phyloP scores from a whole-genome alignment of 2,888 invertebrate species.

The Hirtodrosophila alboralis region DNA sequence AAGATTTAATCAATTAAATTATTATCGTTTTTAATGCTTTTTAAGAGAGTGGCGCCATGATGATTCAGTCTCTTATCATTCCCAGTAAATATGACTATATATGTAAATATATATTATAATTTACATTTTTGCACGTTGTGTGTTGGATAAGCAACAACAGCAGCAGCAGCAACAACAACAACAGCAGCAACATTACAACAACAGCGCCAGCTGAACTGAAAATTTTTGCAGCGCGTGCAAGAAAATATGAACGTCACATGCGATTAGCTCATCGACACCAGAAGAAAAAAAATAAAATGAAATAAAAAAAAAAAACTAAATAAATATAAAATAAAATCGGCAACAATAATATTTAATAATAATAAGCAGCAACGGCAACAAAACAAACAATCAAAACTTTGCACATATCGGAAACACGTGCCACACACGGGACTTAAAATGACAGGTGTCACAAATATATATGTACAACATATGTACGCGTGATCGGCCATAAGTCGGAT shows the following conservation, averaged over 20 bases:
- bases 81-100: slow-evolving; percentile 1
- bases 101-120: slow-evolving; percentile 37
- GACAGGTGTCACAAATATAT: slow-evolving; percentile 68
- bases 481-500: slow-evolving; percentile 73
- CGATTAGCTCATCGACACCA: slow-evolving; percentile 72
- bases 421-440: slow-evolving; percentile 39
- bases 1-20: slow-evolving; percentile 12
- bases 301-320: slow-evolving; percentile 17
- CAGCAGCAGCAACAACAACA: slow-evolving; percentile 16
- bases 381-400: slow-evolving; percentile 31
- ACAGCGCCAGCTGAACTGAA: slow-evolving; percentile 48
- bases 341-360: slow-evolving; percentile 31
- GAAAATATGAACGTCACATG: slow-evolving; percentile 63
- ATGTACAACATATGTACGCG: slow-evolving; percentile 56
- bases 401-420: slow-evolving; percentile 60
- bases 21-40: slow-evolving; percentile 15
- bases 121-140: slow-evolving; percentile 69
- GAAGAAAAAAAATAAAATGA: slow-evolving; percentile 26
- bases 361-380: slow-evolving; percentile 14
- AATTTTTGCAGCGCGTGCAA: slow-evolving; percentile 66
- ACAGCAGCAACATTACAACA: slow-evolving; percentile 28
- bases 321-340: slow-evolving; percentile 33
- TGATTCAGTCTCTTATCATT: slow-evolving; percentile 45
- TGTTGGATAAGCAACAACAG: slow-evolving; percentile 28
- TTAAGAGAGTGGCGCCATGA: slow-evolving; percentile 32